A percentile compares a stretch with the other conserved stretches of the same genome.
phyloP scores from a whole-genome alignment of 2,113 vertebrate species.

The Lepisosteus osseus region DNA sequence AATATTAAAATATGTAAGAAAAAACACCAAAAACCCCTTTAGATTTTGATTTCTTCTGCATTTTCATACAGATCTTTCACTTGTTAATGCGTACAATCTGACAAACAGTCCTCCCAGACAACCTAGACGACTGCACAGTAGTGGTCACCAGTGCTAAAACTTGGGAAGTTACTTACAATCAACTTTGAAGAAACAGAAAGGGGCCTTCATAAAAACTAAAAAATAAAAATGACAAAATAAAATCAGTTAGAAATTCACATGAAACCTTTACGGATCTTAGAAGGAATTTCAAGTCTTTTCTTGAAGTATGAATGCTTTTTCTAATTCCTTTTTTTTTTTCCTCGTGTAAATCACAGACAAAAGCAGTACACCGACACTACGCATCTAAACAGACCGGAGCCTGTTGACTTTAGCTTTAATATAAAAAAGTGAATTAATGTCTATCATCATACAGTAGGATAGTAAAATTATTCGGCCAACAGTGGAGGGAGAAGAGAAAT shows the following conservation, averaged over 20 bases:
- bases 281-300: background rate
- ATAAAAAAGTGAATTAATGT: constrained; percentile 72
- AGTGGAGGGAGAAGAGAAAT: constrained; percentile 53
- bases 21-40: background rate
- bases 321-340: constrained; percentile 40
- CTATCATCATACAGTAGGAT: constrained; percentile 60
- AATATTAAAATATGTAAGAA: constrained; percentile 5
- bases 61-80: background rate
- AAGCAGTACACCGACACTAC: constrained; percentile 54
- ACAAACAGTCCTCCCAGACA: background rate
- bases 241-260: constrained; percentile 39
- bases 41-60: background rate
- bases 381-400: constrained; percentile 73
- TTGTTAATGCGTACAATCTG: background rate
- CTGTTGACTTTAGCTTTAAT: constrained; percentile 73
- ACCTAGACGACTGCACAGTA: constrained; percentile 36
- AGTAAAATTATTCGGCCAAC: constrained; percentile 60
- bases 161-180: constrained; percentile 42
- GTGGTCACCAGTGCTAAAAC: constrained; percentile 29
- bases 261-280: constrained; percentile 5
- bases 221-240: constrained; percentile 34
- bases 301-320: constrained; percentile 51
- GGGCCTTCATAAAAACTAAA: background rate
- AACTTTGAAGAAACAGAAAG: constrained; percentile 23
- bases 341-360: constrained; percentile 58